Evolutionary conservation across 2,797 vertebrate genomes (phyloP), one percentile per base, ranked within the genome.

Genomic region (Sandelia bainsii): DNA sequence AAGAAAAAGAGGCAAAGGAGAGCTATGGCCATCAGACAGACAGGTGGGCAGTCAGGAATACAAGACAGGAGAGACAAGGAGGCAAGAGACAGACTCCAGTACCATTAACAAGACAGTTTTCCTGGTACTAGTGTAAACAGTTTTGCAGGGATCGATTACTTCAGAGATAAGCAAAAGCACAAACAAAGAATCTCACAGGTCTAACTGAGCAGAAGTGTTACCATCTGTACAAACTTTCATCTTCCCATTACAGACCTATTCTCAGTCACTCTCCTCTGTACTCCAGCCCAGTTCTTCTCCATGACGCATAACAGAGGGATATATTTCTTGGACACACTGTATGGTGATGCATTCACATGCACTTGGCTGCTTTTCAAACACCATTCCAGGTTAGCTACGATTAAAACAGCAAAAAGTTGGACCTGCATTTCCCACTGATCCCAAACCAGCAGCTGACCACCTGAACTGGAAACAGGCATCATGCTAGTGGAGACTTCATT

Each of bases 371-470:
- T 57, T 77, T 44, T 52, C 6, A 46, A 66, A 67, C 12, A 2
- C 34, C 32, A 48, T 12, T 42, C 13, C 19, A 44, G 29, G 27
- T 76, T 23, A 51, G 32, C 23, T 22, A 23, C 11, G 45, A 53
- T 57, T 63, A 71, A 67, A 63, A 49, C 13, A 8, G 23, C 52
- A 42, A 48, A 57, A 17, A 32, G 8, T n/a, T 10, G 1, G n/a
- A 29, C 22, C 52, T 1, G 7, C 39, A 10, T 64, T 73, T 49
- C 61, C 70, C 8, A 50, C 27, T 8, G 48, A 69, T 71, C 85
- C 85, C 71, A 89, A 75, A 84, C 74, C 79, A 86, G 77, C 74
- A 89, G 79, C 73, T 86, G 72, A 84, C 70, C 42, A 71, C 68
- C 81, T 87, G 79, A 83, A 85, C 69, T 63, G 62, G 20, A 56